Percentiles rank a stretch among this genome's conserved stretches.
Evolutionary conservation across 2,113 vertebrate species (phyloP).

Genomic region (Nyctibius bracteatus): DNA sequence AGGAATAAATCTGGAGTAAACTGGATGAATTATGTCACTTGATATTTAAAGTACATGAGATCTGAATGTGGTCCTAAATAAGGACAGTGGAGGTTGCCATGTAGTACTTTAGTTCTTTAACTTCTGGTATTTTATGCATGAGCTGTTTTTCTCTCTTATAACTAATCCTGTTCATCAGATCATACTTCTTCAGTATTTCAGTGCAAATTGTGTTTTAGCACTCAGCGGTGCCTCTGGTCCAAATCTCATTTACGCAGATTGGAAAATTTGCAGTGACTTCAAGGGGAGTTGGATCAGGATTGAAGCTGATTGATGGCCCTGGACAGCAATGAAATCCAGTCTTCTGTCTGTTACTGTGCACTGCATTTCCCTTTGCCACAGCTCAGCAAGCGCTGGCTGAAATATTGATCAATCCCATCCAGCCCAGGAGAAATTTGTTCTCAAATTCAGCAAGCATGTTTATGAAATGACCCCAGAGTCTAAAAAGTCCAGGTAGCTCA

Average conservation of each 20-base stretch:
- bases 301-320: neutral
- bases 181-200: neutral
- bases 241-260: conserved; percentile 1
- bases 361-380: neutral
- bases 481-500: neutral
- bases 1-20: neutral
- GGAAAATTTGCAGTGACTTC: neutral
- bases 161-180: neutral
- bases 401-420: neutral
- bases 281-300: neutral
- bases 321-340: neutral
- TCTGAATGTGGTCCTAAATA: neutral
- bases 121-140: neutral
- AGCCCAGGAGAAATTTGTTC: neutral
- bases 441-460: neutral
- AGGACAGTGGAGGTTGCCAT: neutral
- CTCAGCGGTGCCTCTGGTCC: neutral
- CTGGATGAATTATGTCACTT: neutral
- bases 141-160: conserved; percentile 4
- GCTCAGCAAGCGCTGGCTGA: neutral
- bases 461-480: neutral
- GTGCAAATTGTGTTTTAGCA: neutral
- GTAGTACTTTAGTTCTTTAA: neutral
- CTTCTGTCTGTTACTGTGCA: neutral
- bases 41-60: neutral